A percentile compares a stretch with the other conserved stretches of the same genome.
Conservation (phyloP, 2,888 invertebrate species). For the Nyleta sp. region DNA sequence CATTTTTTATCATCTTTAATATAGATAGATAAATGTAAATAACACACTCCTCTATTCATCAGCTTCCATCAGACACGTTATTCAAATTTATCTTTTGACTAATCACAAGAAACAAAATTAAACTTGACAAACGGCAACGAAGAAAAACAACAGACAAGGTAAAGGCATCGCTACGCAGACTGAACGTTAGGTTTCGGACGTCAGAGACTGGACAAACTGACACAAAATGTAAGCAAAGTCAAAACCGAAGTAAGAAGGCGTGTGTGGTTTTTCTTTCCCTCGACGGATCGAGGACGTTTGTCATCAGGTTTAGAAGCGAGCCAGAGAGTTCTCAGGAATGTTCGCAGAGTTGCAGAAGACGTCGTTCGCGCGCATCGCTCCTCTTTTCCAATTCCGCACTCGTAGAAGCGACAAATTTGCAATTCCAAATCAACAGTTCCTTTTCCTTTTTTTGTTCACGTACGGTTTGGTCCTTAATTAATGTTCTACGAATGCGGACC, state of each 20-base stretch:
- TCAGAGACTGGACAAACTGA: no score
- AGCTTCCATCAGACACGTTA: slow-evolving; percentile 45
- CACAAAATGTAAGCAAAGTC: not conserved
- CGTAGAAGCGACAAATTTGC: slow-evolving; percentile 12
- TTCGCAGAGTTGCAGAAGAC: slow-evolving; percentile 77
- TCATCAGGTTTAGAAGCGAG: slow-evolving; percentile 58
- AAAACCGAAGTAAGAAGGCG: not conserved
- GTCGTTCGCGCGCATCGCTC: slow-evolving; percentile 68
- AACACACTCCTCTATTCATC: slow-evolving; percentile 43
- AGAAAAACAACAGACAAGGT: slow-evolving; percentile 50
- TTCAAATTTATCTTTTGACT: slow-evolving; percentile 43
- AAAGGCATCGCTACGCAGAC: no score
- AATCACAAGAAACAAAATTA: slow-evolving; percentile 41
- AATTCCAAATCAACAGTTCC: not conserved
- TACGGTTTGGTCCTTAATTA: no score
- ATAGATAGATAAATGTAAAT: slow-evolving; percentile 39
- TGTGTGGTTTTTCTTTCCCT: slow-evolving; percentile 49
- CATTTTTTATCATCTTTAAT: slow-evolving; percentile 10
- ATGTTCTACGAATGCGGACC: slow-evolving; percentile 60
- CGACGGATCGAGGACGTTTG: slow-evolving; percentile 4
- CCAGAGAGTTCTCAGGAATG: slow-evolving; percentile 77
- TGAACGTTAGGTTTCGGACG: no score
- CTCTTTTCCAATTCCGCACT: slow-evolving; percentile 42
- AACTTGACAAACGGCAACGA: slow-evolving; percentile 21
- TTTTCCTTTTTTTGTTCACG: no score